Conservation (phyloP, 37 sponge, comb jelly and placozoan species). For the Bolinopsis microptera region DNA sequence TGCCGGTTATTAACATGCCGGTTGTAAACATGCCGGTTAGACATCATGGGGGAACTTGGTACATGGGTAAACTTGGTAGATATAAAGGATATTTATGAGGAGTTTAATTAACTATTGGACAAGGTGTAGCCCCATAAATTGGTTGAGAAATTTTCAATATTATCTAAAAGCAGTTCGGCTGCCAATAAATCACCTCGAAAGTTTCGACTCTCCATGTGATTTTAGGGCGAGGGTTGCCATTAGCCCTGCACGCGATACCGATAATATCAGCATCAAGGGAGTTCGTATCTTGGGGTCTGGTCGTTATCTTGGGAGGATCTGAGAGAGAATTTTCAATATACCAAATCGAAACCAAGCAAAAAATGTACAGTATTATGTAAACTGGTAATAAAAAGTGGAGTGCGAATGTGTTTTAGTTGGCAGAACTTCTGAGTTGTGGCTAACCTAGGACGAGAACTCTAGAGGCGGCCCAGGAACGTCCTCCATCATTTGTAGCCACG, state of each 20-base stretch:
- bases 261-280: conserved; percentile 6
- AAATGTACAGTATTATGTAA: not conserved
- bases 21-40: too few relatives aligned
- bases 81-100: too few relatives aligned
- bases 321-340: not conserved
- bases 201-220: conserved; percentile 46
- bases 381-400: not conserved
- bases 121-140: too few relatives aligned
- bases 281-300: not conserved
- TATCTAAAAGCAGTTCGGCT: too few relatives aligned
- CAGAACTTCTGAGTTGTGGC: not conserved
- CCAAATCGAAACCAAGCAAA: too few relatives aligned
- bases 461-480: not conserved
- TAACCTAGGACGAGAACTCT: conserved; percentile 8
- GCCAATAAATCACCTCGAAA: not conserved
- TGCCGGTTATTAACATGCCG: not conserved
- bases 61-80: too few relatives aligned
- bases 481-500: conserved; percentile 1
- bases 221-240: conserved; percentile 25
- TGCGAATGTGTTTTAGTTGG: not conserved
- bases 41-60: too few relatives aligned
- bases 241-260: conserved; percentile 29
- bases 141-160: too few relatives aligned
- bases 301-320: conserved; percentile 9
- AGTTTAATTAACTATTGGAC: too few relatives aligned